Conservation (phyloP, 2,888 invertebrate genomes). For the Eurytoma californica region DNA sequence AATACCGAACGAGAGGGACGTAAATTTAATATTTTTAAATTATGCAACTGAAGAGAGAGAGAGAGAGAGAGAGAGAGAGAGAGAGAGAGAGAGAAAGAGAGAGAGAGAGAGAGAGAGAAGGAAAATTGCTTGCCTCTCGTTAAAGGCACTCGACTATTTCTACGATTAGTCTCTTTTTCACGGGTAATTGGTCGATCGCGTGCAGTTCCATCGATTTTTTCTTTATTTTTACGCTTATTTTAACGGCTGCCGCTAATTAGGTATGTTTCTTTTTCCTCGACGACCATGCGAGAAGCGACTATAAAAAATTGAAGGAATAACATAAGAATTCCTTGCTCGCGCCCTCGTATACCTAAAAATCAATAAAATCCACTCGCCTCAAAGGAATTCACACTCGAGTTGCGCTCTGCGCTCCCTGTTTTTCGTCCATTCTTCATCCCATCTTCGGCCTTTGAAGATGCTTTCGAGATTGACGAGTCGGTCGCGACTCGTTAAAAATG, state of each 20-base stretch:
- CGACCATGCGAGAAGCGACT: too few species aligned
- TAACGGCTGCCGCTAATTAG: too few species aligned
- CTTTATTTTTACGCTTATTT: neutral
- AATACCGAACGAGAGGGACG: neutral
- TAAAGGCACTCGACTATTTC: neutral
- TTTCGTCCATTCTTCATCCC: neutral
- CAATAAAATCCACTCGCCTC: slow-evolving; percentile 15
- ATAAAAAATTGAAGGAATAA: neutral
- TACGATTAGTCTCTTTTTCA: slow-evolving; percentile 1
- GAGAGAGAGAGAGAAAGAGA: neutral
- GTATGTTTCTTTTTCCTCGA: too few species aligned
- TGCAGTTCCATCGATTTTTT: neutral
- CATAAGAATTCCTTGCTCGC: neutral
- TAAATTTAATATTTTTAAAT: slow-evolving; percentile 26
- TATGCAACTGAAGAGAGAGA: slow-evolving; percentile 9
- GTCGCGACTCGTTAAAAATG: too few species aligned
- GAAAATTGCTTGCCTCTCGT: neutral
- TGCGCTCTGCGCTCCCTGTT: neutral
- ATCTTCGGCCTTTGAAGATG: neutral
- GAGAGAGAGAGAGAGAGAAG: neutral
- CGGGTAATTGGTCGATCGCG: slow-evolving; percentile 19
- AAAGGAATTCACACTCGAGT: slow-evolving; percentile 11
- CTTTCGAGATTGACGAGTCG: neutral
- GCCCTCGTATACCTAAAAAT: neutral
- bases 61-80: neutral